Conservation (phyloP, 1,140 invertebrate species). For the Drosophila sturtevanti region DNA sequence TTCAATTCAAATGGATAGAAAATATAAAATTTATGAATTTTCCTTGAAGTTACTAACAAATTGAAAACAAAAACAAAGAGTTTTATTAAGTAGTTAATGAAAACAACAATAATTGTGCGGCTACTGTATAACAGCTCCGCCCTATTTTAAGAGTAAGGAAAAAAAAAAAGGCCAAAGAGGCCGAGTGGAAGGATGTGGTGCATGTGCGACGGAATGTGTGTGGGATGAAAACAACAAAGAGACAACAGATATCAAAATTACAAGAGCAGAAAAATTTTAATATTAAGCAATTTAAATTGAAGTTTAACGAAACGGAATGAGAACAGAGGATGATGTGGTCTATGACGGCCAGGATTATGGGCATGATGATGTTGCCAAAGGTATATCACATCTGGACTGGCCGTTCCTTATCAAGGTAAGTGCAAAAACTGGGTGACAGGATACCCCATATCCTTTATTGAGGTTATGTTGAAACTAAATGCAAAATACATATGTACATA, state of each 20-base stretch:
- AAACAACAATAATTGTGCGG: not conserved
- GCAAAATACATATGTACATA: slow-evolving; percentile 33
- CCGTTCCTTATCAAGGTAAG: slow-evolving; percentile 80
- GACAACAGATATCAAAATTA: not conserved
- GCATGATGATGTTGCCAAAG: slow-evolving; percentile 52
- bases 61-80: not conserved
- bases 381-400: slow-evolving; percentile 71
- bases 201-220: slow-evolving; percentile 25
- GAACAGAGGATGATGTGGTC: slow-evolving; percentile 51
- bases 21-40: not conserved
- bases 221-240: slow-evolving; percentile 18
- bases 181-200: not conserved
- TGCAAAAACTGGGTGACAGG: slow-evolving; percentile 19
- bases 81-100: not conserved
- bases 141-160: slow-evolving; percentile 27
- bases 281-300: not conserved
- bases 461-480: slow-evolving; percentile 58
- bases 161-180: slow-evolving; percentile 9
- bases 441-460: slow-evolving; percentile 31
- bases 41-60: not conserved
- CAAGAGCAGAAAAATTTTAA: not conserved
- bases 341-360: slow-evolving; percentile 66
- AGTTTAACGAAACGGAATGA: slow-evolving; percentile 27
- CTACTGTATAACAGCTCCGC: slow-evolving; percentile 29
- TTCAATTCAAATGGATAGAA: not conserved